Evolutionary conservation across 2,113 vertebrate genomes (phyloP).

Genomic region (Gavialis gangeticus): DNA sequence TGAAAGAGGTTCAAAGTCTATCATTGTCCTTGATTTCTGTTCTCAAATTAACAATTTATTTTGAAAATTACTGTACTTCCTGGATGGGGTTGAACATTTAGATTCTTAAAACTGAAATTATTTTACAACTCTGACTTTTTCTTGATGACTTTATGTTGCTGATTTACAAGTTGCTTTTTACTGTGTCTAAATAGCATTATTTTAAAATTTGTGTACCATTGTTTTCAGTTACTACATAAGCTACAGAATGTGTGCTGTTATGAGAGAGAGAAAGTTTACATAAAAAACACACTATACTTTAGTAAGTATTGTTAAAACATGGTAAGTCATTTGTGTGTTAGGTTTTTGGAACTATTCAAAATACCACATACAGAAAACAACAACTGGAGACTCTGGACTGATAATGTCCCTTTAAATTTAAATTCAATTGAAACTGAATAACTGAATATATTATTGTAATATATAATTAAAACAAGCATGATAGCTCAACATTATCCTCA

Average conservation of each 20-base stretch:
- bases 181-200: not conserved
- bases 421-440: not conserved
- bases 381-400: fast-evolving
- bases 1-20: too few relatives aligned
- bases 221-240: not conserved
- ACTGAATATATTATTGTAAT: not conserved
- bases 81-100: not conserved
- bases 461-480: not conserved
- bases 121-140: constrained; percentile 38
- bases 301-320: not conserved
- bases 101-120: not conserved
- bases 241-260: not conserved
- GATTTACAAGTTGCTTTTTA: constrained; percentile 14
- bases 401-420: not conserved
- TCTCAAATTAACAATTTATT: not conserved
- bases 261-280: not conserved
- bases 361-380: not conserved
- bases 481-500: not conserved
- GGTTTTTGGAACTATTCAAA: not conserved
- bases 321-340: fast-evolving
- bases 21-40: not conserved
- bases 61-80: not conserved
- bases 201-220: not conserved
- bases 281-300: not conserved
- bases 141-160: not conserved